Evolutionary conservation across 1,140 invertebrate species (phyloP).

Genomic region (Solenopsis fugax): DNA sequence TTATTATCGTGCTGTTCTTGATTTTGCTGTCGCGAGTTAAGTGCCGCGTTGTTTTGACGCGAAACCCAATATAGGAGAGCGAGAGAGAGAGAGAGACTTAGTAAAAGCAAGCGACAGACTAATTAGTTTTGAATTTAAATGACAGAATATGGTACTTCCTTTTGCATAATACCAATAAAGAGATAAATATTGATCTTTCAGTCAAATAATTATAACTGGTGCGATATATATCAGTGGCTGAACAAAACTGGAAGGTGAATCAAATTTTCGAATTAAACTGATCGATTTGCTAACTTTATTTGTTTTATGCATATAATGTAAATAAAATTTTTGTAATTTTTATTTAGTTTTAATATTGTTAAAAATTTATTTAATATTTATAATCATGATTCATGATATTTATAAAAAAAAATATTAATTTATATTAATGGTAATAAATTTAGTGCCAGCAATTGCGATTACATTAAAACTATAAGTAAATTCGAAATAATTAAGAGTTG

Average conservation of each 20-base stretch:
- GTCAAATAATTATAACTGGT: not conserved
- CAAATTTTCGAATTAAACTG: not conserved
- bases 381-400: no score
- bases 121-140: constrained; percentile 7
- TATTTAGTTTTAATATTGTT: no score
- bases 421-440: no score
- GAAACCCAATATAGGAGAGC: not conserved
- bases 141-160: not conserved
- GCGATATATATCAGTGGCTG: not conserved
- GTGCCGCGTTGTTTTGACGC: not conserved
- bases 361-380: no score
- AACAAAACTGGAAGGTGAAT: not conserved
- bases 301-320: no score
- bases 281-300: not conserved
- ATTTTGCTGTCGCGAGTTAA: constrained; percentile 6
- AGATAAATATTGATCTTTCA: not conserved
- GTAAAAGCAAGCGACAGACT: constrained; percentile 2
- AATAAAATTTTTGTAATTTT: no score
- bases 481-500: no score
- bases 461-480: no score
- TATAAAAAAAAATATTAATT: no score
- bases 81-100: not conserved
- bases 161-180: not conserved
- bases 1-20: constrained; percentile 25
- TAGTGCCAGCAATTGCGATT: no score